Conservation (phyloP, 2,113 vertebrate species). For the Platycercus adscitus region DNA sequence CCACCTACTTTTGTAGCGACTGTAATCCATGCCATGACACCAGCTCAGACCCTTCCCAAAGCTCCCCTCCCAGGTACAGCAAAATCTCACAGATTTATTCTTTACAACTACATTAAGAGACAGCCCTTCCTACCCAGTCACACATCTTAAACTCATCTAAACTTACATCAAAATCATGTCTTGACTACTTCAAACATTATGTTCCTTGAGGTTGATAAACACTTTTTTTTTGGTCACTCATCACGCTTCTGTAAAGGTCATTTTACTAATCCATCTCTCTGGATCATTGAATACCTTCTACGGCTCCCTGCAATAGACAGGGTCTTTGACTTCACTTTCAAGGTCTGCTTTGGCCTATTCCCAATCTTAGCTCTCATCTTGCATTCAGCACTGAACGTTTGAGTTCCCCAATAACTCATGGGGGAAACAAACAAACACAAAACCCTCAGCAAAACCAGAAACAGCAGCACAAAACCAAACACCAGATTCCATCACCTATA, state of each 20-base stretch:
- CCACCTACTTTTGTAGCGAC: neutral
- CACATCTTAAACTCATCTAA: neutral
- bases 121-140: neutral
- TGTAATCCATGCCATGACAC: neutral
- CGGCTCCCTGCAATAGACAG: neutral
- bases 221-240: neutral
- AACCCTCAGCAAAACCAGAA: neutral
- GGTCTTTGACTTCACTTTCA: neutral
- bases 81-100: neutral
- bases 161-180: neutral
- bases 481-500: neutral
- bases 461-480: neutral
- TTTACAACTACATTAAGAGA: neutral
- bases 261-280: constrained; percentile 21
- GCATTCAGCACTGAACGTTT: neutral
- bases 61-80: neutral
- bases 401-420: neutral
- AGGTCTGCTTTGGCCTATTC: neutral
- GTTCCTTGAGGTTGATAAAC: neutral
- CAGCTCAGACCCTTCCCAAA: neutral
- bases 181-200: neutral
- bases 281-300: neutral
- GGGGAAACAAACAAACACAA: too few species aligned
- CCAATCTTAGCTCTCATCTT: neutral
- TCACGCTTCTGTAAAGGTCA: neutral